Evolutionary conservation across 2,797 vertebrate species (phyloP).

Genomic region (Sebastes miniatus): DNA sequence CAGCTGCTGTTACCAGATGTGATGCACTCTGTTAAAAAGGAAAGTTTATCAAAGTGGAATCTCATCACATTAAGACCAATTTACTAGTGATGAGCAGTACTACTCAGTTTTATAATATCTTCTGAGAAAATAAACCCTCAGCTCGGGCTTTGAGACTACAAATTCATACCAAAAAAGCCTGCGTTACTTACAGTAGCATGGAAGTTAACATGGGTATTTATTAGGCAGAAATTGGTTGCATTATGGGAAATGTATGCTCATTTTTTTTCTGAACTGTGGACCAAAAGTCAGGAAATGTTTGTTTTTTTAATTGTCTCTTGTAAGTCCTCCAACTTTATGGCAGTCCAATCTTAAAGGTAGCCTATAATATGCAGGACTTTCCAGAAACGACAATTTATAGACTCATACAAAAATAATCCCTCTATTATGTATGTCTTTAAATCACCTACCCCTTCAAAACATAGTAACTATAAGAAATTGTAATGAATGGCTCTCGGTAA

Average conservation of each 20-base stretch:
- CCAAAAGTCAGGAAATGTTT: too few species aligned
- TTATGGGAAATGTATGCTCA: too few species aligned
- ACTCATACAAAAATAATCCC: not conserved
- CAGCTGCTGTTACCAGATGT: slow-evolving; percentile 75
- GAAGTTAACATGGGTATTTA: not conserved
- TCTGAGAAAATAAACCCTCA: too few species aligned
- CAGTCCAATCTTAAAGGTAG: not conserved
- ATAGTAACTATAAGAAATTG: not conserved
- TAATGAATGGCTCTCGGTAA: fast-evolving
- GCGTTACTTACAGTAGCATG: not conserved
- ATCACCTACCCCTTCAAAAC: not conserved
- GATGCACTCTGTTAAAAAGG: slow-evolving; percentile 80
- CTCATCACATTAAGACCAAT: not conserved
- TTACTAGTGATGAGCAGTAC: not conserved
- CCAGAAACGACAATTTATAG: not conserved
- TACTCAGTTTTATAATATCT: not conserved
- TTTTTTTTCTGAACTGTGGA: not conserved
- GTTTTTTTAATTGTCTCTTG: too few species aligned
- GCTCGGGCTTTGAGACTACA: too few species aligned
- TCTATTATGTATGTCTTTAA: not conserved
- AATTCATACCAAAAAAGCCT: too few species aligned
- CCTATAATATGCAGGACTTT: not conserved
- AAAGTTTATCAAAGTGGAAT: not conserved
- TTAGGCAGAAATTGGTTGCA: not conserved
- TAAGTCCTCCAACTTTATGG: too few species aligned